Evolutionary conservation across 2,797 vertebrate genomes (phyloP), one percentile per base, ranked within the genome.

Genomic region (Ispidina lecontei): DNA sequence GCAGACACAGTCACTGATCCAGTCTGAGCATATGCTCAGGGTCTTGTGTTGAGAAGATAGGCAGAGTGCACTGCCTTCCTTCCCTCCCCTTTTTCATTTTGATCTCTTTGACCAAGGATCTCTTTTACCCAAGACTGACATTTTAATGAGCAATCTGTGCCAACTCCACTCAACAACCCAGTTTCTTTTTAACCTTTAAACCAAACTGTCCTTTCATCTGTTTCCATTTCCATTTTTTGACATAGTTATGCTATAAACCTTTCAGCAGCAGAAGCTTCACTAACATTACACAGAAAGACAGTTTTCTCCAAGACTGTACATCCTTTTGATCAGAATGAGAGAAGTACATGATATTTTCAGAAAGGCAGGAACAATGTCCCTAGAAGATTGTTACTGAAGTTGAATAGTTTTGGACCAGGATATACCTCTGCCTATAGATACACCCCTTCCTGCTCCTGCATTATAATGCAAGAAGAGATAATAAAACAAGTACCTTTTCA

Each of bases 121-220:
- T 89, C 51, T 29, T 47, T 86, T 37, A 49, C 31, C 47, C 31
- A 59, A 35, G 35, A n/a, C 54, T n/a, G 60, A 47, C 37, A 49
- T 37, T 71, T 59, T 63, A 46, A 87, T 63, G 70, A 87, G 10
- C 62, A 25, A 21, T 41, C 60, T n/a, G 37, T 68, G 20, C 60
- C 62, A 64, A 25, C 78, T 87, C 31, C 82, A 35, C 35, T 58
- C 44, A 88, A 81, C 54, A 80, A 71, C 60, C 28, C 31, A 11
- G 12, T 35, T 79, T 59, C 47, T 76, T 84, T 77, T 79, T 64
- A 76, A 56, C 86, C 72, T 96, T 95, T 71, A 71, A 91, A 84
- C 41, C 62, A 92, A 90, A 78, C 44, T 26, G 8, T 67, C 65
- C 89, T 94, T 90, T 85, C 79, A 94, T 91, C 44, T 90, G 25